Evolutionary conservation across 92 coral and sea anemone species (phyloP), one percentile per base, ranked within the genome.

Genomic region (Meandrina meandrites): DNA sequence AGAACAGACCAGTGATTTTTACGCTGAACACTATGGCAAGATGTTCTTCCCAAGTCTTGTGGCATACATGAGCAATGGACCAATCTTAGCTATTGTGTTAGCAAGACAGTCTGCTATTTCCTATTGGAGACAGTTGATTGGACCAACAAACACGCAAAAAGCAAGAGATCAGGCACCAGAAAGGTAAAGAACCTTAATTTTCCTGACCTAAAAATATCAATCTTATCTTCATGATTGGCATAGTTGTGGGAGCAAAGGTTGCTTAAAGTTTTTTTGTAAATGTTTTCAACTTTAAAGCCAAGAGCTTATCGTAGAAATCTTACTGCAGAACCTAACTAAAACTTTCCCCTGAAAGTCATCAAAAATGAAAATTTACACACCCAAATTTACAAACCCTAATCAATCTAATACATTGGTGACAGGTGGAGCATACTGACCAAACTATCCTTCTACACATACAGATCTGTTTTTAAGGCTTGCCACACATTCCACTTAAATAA

Each of bases 151-250:
- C 85, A 95, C 99, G 14, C 95, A 95, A 84, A 97, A 97, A 78
- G 99, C 99, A n/a, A 87, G 99, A 86, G 99, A 97, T 84, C 99
- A 97, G 66, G 99, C 98, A 12, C 99, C 99, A 71, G 99, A 97
- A 77, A 95, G 99, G 99, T 97, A 84, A 27, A 11, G 21, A 11
- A 1, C 42, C 60, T 7, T 79, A 2, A 57, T 4, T 34, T 37
- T 73, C 15, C 48, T 19, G 78, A 7, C 1, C 30, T 7, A 36
- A 1, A 68, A 68, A 27, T 15, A 36, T 40, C 8, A 34, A 28
- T 21, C 50, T 35, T 14, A 34, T 14, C 47, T 37, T 4, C 19
- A 9, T 15, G 50, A 37, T 34, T 73, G 30, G 14, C 2, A 48
- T 48, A 48, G 53, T 66, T 28, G 31, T 66, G 71, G 17, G 71